Conservation (phyloP, 2,888 invertebrate species). For the Steromphala cineraria region DNA sequence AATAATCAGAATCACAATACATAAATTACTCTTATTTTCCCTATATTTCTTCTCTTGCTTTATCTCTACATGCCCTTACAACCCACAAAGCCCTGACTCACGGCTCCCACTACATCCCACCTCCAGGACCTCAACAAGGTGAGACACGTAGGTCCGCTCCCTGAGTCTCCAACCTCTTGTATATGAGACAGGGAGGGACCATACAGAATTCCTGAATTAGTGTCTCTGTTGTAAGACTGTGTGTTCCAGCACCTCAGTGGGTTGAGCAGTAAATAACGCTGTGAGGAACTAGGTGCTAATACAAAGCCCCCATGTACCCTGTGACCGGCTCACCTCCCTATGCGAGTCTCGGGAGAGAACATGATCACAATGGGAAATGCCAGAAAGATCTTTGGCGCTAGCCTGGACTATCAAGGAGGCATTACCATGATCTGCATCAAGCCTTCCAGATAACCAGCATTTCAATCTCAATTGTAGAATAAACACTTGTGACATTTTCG, state of each 20-base stretch:
- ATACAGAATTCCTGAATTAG: no score
- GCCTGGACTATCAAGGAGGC: conserved; percentile 10
- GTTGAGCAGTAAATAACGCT: neutral
- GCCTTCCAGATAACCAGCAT: conserved; percentile 6
- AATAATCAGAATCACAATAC: no score
- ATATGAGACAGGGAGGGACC: no score
- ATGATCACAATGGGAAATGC: conserved; percentile 8
- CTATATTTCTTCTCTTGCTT: no score
- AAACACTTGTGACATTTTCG: conserved; percentile 20
- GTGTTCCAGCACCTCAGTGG: neutral
- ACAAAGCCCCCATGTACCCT: neutral
- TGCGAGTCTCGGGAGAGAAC: neutral
- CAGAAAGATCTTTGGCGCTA: conserved; percentile 17
- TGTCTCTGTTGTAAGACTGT: neutral
- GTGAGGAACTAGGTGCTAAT: neutral
- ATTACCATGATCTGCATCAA: conserved; percentile 18
- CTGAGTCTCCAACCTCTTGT: no score
- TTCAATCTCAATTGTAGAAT: conserved; percentile 18
- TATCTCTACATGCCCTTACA: no score
- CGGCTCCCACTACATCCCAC: no score
- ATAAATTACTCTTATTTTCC: no score
- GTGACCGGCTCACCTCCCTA: neutral
- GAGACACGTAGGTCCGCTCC: no score
- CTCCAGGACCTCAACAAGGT: no score
- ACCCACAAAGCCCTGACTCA: no score